These are phyloP conservation scores for Micromesistius poutassou DNA, from an alignment of 2,797 vertebrate genomes.

Conservation along the genomic window DNA sequence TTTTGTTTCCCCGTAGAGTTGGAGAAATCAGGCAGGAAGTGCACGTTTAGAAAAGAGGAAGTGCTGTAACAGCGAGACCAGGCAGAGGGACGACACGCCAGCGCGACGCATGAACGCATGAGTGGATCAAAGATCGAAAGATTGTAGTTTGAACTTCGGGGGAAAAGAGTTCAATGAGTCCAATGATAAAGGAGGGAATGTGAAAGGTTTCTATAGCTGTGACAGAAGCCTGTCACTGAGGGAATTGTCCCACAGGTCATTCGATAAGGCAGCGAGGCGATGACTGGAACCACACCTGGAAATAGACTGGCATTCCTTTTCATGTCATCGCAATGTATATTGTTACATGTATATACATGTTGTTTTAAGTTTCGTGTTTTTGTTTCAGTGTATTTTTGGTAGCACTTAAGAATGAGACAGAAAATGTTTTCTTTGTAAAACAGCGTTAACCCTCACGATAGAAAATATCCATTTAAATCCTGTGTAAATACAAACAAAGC, in stretches of 20 bases:
- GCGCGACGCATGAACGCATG: constrained; percentile 21
- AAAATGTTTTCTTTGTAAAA: neutral
- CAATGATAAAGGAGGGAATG: neutral
- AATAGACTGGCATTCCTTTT: constrained; percentile 15
- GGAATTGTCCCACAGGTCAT: neutral
- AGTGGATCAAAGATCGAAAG: constrained; percentile 23
- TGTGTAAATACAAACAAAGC: neutral
- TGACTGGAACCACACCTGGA: neutral
- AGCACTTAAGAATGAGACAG: neutral
- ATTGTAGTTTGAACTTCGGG: constrained; percentile 26
- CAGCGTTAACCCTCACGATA: neutral
- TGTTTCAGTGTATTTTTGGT: neutral
- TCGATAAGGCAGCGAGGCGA: neutral
- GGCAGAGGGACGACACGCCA: constrained; percentile 24
- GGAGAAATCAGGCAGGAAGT: constrained; percentile 58
- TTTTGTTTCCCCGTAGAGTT: constrained; percentile 33
- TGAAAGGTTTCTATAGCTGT: neutral
- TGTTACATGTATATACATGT: constrained; percentile 46
- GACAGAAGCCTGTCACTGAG: neutral
- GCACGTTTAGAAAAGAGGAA: constrained; percentile 67
- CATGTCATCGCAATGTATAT: constrained; percentile 41
- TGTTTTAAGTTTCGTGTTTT: constrained; percentile 13
- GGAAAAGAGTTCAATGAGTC: too few relatives aligned
- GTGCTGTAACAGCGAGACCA: constrained; percentile 51
- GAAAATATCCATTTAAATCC: neutral